Evolutionary conservation across 2,888 invertebrate species (phyloP).

Genomic region (Hyles lineata): DNA sequence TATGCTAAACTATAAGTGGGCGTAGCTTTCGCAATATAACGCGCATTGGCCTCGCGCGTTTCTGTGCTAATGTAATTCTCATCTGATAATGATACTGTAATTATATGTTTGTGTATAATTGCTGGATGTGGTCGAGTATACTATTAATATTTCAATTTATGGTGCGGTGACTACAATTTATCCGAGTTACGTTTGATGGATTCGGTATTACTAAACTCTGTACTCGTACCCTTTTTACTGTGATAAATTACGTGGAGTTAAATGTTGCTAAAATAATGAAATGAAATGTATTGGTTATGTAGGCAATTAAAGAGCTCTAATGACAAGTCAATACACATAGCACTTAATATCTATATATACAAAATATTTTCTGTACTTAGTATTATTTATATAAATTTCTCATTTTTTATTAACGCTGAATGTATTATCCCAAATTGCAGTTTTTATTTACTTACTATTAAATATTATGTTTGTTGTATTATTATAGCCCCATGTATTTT

Average conservation of each 20-base stretch:
- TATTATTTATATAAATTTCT: no score
- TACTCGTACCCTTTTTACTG: background rate
- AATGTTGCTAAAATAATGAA: no score
- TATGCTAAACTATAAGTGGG: background rate
- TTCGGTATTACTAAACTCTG: background rate
- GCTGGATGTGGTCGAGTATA: background rate
- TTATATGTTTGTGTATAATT: slow-evolving; percentile 20
- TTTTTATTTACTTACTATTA: no score
- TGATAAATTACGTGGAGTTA: no score
- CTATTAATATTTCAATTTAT: background rate
- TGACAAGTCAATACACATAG: no score
- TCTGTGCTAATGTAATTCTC: slow-evolving; percentile 32
- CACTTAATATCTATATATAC: no score
- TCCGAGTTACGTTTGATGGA: background rate
- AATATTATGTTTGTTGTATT: no score
- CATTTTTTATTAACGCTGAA: no score
- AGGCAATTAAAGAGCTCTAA: no score
- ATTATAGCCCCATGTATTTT: background rate
- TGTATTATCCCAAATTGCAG: no score
- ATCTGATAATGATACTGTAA: slow-evolving; percentile 18
- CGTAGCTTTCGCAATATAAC: slow-evolving; percentile 1
- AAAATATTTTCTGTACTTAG: no score
- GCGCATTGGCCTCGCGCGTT: slow-evolving; percentile 31
- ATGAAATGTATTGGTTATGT: no score
- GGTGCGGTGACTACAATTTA: background rate